Conservation (phyloP, 2,888 invertebrate genomes). For the Trissoscelio sp. region DNA sequence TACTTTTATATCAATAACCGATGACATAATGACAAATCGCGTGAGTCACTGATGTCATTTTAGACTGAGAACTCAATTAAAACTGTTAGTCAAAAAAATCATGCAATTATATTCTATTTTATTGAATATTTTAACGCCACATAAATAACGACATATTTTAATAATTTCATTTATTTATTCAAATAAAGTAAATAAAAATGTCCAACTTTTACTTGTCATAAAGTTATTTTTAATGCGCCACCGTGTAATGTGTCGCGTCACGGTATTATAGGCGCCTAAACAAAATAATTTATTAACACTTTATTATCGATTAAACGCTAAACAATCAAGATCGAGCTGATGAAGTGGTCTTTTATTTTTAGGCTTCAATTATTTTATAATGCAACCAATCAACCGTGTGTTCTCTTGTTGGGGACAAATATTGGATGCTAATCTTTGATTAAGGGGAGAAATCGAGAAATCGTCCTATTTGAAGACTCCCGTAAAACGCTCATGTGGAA, state of each 20-base stretch:
- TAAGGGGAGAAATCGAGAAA: constrained; percentile 68
- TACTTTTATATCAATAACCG: too few species aligned
- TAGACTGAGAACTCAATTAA: background rate
- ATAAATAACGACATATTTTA: too few species aligned
- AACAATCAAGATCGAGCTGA: background rate
- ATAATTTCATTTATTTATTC: too few species aligned
- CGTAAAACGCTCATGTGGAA: constrained; percentile 39
- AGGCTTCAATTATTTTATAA: background rate
- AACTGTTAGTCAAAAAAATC: background rate
- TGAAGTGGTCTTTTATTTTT: background rate
- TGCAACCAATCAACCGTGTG: background rate
- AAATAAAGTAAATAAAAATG: too few species aligned
- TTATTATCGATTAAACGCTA: constrained; percentile 5
- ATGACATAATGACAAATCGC: background rate
- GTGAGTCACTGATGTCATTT: background rate
- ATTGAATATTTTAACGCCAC: background rate
- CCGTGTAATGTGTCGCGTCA: too few species aligned
- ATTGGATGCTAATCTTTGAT: constrained; percentile 63
- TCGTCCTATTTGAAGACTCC: constrained; percentile 63
- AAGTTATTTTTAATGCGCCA: too few species aligned
- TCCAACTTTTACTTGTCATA: too few species aligned
- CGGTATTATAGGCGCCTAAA: background rate
- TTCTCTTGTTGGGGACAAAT: constrained; percentile 42
- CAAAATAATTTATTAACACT: constrained; percentile 5
- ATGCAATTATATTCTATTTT: too few species aligned